Percentiles rank a stretch among this genome's conserved stretches.
phyloP scores from a whole-genome alignment of 2,797 vertebrate species.

The Premnoplex brunnescens region DNA sequence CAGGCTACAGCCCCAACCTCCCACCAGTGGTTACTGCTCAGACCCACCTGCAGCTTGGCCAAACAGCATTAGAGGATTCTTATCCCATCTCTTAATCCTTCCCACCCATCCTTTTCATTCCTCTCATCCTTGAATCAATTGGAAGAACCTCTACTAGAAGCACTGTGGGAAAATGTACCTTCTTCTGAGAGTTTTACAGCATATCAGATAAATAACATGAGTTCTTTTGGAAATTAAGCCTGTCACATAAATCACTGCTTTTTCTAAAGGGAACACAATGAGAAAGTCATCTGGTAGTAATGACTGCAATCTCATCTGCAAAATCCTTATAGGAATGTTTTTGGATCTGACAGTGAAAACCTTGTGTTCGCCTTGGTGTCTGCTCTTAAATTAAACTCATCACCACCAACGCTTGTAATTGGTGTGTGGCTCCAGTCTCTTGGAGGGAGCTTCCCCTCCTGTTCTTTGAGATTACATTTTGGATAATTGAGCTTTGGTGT shows the following conservation, averaged over 20 bases:
- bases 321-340: neutral
- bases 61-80: neutral
- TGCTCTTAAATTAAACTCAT: neutral
- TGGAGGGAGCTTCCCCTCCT: neutral
- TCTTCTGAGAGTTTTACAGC: neutral
- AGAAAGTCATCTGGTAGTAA: slow-evolving; percentile 23
- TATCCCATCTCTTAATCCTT: neutral
- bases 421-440: neutral
- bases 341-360: neutral
- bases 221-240: neutral
- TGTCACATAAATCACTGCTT: neutral
- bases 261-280: neutral
- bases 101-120: neutral
- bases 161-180: neutral
- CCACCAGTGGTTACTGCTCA: neutral
- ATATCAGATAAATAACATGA: neutral
- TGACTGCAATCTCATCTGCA: neutral
- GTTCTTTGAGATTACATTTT: neutral
- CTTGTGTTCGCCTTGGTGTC: neutral
- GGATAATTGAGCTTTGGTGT: neutral
- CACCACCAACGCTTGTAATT: neutral
- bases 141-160: neutral
- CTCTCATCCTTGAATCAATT: neutral
- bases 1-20: neutral
- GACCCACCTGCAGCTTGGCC: neutral